These are phyloP conservation scores for Tokudaia tokunoshimensis DNA, from an alignment of 2,797 vertebrate genomes.

Conservation along the genomic window DNA sequence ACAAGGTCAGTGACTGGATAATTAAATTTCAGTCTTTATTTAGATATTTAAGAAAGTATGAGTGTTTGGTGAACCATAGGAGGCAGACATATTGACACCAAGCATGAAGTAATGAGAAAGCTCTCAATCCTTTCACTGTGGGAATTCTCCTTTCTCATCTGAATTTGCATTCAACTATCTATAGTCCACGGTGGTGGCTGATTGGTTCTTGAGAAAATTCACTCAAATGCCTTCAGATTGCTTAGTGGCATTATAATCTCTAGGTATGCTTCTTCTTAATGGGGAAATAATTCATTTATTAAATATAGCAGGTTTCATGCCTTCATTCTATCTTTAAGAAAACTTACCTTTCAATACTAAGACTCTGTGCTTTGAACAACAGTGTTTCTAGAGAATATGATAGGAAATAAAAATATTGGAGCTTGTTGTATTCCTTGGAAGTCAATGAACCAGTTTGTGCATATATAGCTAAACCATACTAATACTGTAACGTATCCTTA, in stretches of 20 bases:
- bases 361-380: constrained; percentile 20
- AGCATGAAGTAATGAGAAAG: background rate
- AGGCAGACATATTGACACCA: background rate
- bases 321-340: background rate
- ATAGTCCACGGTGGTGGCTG: background rate
- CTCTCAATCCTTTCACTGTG: background rate
- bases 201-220: background rate
- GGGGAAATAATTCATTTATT: constrained; percentile 1
- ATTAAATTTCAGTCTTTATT: constrained; percentile 68
- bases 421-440: background rate
- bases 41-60: constrained; percentile 2
- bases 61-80: background rate
- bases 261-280: background rate
- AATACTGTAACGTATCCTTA: background rate
- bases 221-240: background rate
- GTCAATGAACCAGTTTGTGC: background rate
- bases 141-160: background rate
- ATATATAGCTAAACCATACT: background rate
- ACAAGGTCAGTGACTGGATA: constrained; percentile 44
- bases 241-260: background rate
- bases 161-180: background rate
- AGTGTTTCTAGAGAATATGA: background rate
- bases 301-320: background rate
- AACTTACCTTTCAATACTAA: background rate
- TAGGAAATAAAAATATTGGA: background rate